Evolutionary conservation across 2,797 vertebrate species (phyloP), one percentile per base, ranked within the genome.

Genomic region (Streptopelia turtur): DNA sequence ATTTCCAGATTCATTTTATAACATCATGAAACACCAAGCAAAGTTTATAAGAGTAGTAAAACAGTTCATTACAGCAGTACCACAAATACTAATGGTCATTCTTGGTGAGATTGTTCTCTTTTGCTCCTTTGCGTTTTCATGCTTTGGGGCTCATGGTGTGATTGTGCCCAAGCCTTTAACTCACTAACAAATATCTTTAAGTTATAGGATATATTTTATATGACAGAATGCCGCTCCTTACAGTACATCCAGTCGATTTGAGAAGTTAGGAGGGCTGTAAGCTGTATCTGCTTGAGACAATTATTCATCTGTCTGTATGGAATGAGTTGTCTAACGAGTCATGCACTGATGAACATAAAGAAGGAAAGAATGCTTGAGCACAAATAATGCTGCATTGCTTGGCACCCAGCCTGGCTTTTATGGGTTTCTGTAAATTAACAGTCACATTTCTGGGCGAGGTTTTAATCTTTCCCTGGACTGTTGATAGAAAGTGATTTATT

Each of bases 391-490:
- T 31, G 81, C 17, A 6, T 90, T 83, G 35, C 93, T 94, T 96
- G 97, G 97, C 97, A 63, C 24, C 6, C 33, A n/a, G 95, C 97
- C 98, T 90, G 83, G 79, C n/a, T 94, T 94, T 96, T 92, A 95
- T 87, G 94, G 95, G 81, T 95, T 97, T 96, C 95, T 95, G 87
- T 90, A 93, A 97, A 95, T 83, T 90, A 95, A 90, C 94, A 86
- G 50, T 93, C 94, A 91, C 92, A 30, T 97, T 97, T 96, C 87
- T 82, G 93, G 97, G 97, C 11, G 86, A 96, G 95, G 97, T 84
- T 96, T 91, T 93, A 93, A 94, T 88, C 85, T 97, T 95, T 94
- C 71, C 47, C 47, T 92, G 35, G 90, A 79, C 94, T 90, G 87
- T 77, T 75, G 95, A 94, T 96, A 66, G 96, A 83, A 92, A 83